These are phyloP conservation scores for Brachylomia viminalis DNA, from an alignment of 2,888 invertebrate genomes.

Conservation along the genomic window DNA sequence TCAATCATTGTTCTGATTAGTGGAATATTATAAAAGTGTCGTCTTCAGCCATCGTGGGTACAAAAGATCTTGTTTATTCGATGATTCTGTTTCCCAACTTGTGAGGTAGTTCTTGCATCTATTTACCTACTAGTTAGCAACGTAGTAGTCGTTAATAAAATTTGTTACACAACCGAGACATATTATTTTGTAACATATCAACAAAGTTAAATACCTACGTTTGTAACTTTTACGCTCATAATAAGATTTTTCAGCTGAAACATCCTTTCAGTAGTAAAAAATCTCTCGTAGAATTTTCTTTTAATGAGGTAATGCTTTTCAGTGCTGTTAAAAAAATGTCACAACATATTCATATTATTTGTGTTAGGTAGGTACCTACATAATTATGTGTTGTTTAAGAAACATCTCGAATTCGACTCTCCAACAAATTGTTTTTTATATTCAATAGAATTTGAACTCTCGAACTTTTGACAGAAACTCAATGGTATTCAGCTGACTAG, in stretches of 20 bases:
- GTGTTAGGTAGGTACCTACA: neutral
- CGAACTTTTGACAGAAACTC: neutral
- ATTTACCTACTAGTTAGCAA: slow-evolving; percentile 47
- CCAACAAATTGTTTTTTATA: neutral
- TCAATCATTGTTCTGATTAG: slow-evolving; percentile 45
- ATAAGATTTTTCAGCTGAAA: slow-evolving; percentile 31
- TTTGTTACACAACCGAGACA: slow-evolving; percentile 37
- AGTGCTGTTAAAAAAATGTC: slow-evolving; percentile 1
- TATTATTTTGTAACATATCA: slow-evolving; percentile 43
- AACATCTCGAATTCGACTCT: neutral
- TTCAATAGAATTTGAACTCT: neutral
- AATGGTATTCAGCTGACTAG: neutral
- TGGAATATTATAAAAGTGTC: neutral
- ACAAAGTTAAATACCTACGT: slow-evolving; percentile 32
- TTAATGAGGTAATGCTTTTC: slow-evolving; percentile 26
- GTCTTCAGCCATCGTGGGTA: neutral
- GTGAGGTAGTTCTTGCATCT: neutral
- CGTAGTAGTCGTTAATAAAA: slow-evolving; percentile 42
- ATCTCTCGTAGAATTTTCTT: neutral
- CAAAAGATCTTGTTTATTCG: neutral
- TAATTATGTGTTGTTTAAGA: no score
- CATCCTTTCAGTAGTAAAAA: slow-evolving; percentile 11
- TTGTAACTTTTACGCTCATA: slow-evolving; percentile 23
- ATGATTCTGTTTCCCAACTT: neutral
- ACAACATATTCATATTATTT: neutral